Evolutionary conservation across 2,797 vertebrate species (phyloP), one percentile per base, ranked within the genome.

Genomic region (Apogon talboti): DNA sequence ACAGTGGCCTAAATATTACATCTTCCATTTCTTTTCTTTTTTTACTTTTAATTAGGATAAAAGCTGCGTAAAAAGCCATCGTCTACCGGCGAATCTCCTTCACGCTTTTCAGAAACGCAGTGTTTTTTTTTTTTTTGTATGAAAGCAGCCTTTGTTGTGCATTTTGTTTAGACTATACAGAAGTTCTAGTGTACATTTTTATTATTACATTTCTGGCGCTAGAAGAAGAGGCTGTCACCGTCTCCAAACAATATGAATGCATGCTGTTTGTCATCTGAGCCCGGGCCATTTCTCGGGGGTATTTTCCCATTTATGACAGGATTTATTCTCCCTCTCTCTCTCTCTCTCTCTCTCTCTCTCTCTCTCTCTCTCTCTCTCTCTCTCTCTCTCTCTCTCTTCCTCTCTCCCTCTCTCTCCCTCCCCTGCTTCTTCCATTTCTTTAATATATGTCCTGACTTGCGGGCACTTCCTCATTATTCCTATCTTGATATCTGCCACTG

Each of bases 381-480:
- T n/a, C n/a, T n/a, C n/a, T n/a, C 56, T 33, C 54, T 13, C 67
- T 60, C 63, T 52, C 24, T 61, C 49, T 58, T 38, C 55, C 21
- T 24, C 46, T 33, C 57, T 63, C 43, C 49, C 60, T 64, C 38
- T 45, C 60, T 55, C 62, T 44, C 37, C 56, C 56, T 52, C 45
- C 52, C 45, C 11, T 40, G 43, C 59, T 71, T 70, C 78, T 76
- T 83, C 70, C 42, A 35, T 81, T 80, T 82, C 82, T 79, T 88
- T 87, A 89, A 91, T 90, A 88, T 89, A 88, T 87, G 85, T 87
- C 82, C 85, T 92, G 92, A 92, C 91, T 93, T 84, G 90, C 82
- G 78, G 93, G 91, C 91, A 91, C 84, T 90, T 91, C 78, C 93
- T 94, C 92, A 93, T 94, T 94, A 95, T 94, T 92, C 89, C 90